Evolutionary conservation across 2,888 invertebrate genomes (phyloP).

Genomic region (Disparrhopalites patrizii): DNA sequence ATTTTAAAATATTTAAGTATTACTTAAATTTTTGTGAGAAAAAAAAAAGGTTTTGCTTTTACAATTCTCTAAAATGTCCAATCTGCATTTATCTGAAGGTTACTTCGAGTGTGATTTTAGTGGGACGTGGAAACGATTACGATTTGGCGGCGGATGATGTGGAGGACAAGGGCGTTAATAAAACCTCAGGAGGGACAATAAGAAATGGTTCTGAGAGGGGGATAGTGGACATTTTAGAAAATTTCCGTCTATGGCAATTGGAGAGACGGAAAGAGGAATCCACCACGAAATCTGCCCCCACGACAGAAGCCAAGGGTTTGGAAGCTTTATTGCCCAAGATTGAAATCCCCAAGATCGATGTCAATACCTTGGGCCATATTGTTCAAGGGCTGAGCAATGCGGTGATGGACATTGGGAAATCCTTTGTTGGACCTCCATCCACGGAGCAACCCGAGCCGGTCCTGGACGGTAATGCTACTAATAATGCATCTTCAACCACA

Average conservation of each 20-base stretch:
- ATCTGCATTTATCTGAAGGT: too few relatives aligned
- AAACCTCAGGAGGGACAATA: too few relatives aligned
- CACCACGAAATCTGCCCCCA: not conserved
- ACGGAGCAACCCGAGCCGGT: not conserved
- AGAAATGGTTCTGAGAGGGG: not conserved
- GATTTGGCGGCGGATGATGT: not conserved
- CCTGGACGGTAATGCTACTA: not conserved
- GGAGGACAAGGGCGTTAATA: not conserved
- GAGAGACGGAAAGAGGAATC: slow-evolving; percentile 4
- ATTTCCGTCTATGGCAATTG: slow-evolving; percentile 22
- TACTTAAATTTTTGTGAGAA: too few relatives aligned
- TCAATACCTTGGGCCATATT: not conserved
- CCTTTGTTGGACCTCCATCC: slow-evolving; percentile 20
- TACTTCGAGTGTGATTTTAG: not conserved
- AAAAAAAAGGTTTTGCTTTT: too few relatives aligned
- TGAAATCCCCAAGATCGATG: slow-evolving; percentile 11
- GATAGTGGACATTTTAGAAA: slow-evolving; percentile 21
- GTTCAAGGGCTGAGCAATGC: not conserved
- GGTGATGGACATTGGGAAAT: slow-evolving; percentile 7
- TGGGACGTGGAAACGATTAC: not conserved
- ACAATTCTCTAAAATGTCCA: too few relatives aligned
- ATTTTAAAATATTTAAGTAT: too few relatives aligned
- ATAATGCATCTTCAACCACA: slow-evolving; percentile 12
- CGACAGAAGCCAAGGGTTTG: slow-evolving; percentile 11
- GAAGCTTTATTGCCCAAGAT: slow-evolving; percentile 17